Percentiles rank a stretch among this genome's conserved stretches.
These are phyloP conservation scores for Holothuria scabra DNA, from an alignment of 53 echinoderm and acorn worm species.

Conservation along the genomic window DNA sequence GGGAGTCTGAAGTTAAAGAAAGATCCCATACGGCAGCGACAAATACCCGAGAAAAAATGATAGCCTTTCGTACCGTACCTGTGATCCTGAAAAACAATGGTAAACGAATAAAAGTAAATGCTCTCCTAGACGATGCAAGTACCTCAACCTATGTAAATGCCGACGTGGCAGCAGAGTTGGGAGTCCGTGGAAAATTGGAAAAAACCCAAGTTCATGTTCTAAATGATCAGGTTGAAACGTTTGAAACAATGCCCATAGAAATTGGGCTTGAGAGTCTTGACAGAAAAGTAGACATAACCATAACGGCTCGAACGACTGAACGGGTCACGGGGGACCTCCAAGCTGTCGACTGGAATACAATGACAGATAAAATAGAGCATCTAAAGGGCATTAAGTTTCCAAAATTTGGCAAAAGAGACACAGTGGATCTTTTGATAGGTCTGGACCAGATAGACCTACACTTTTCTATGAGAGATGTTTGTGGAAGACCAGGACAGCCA, in stretches of 20 bases:
- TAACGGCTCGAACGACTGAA: not conserved
- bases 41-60: no score
- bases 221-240: constrained; percentile 38
- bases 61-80: not conserved
- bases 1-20: no score
- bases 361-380: constrained; percentile 5
- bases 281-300: constrained; percentile 10
- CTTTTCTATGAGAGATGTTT: constrained; percentile 33
- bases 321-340: not conserved
- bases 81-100: not conserved
- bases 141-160: constrained; percentile 22
- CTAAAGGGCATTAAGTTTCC: constrained; percentile 35
- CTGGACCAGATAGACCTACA: constrained; percentile 29
- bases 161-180: constrained; percentile 39
- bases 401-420: constrained; percentile 31
- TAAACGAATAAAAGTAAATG: constrained; percentile 22
- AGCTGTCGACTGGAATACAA: not conserved
- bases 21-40: no score
- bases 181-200: not conserved
- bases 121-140: constrained; percentile 33
- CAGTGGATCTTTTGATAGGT: constrained; percentile 34
- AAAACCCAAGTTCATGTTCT: constrained; percentile 5
- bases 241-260: constrained; percentile 30
- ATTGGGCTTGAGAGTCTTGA: constrained; percentile 36
- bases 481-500: constrained; percentile 45